Conservation (phyloP, 2,797 vertebrate species). For the Smutsia temminckii region DNA sequence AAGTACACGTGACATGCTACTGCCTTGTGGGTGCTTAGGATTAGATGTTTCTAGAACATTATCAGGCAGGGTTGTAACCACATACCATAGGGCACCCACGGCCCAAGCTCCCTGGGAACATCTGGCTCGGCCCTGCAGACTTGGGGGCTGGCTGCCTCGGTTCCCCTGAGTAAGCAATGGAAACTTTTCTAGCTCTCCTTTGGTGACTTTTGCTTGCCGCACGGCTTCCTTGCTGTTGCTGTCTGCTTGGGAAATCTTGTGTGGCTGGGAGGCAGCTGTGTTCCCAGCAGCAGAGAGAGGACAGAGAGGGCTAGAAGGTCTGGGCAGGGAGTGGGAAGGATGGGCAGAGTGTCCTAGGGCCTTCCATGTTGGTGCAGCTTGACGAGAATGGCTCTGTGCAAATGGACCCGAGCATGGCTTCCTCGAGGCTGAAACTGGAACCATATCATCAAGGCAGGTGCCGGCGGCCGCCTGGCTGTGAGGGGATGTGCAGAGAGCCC, state of each 20-base stretch:
- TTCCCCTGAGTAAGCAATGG: not conserved
- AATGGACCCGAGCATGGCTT: not conserved
- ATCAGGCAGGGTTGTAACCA: not conserved
- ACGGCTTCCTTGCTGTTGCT: not conserved
- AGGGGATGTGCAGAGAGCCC: not conserved
- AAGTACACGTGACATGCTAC: accelerated
- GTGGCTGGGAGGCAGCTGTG: not conserved
- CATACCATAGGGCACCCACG: not conserved
- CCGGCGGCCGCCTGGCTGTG: accelerated
- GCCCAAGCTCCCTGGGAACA: not conserved
- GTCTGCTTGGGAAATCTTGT: not conserved
- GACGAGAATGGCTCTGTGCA: not conserved
- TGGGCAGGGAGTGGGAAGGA: not conserved
- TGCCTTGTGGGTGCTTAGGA: not conserved
- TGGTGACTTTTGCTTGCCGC: not conserved
- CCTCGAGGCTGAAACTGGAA: not conserved
- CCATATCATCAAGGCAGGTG: not conserved
- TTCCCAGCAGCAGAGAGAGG: not conserved
- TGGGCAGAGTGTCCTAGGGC: not conserved
- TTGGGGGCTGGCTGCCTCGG: not conserved
- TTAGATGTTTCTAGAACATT: not conserved
- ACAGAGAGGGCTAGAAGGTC: not conserved
- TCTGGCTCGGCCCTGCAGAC: not conserved
- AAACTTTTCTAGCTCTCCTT: not conserved
- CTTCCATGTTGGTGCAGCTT: not conserved